Conservation (phyloP, 2,113 vertebrate genomes). For the Lates calcarifer region DNA sequence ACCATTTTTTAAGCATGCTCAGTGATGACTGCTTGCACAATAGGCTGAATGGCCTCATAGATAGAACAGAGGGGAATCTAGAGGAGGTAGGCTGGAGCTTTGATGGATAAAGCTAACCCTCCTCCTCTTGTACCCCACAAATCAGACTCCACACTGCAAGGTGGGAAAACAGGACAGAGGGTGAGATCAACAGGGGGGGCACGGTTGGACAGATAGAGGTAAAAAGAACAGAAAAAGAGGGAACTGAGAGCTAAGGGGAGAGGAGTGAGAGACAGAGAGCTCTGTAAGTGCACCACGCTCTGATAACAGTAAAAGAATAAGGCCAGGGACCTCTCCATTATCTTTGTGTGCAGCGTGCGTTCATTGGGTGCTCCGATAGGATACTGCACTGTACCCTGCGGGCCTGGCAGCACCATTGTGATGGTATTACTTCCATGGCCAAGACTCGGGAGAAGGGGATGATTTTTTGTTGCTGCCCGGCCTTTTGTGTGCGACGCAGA, state of each 20-base stretch:
- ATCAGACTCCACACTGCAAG: slow-evolving; percentile 44
- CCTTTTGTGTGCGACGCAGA: slow-evolving; percentile 58
- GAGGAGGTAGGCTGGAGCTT: slow-evolving; percentile 50
- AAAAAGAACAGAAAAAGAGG: slow-evolving; percentile 59
- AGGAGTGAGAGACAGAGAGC: slow-evolving; percentile 50
- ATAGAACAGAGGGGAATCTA: slow-evolving; percentile 40
- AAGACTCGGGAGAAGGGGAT: slow-evolving; percentile 69
- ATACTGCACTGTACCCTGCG: slow-evolving; percentile 68
- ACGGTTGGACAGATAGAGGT: slow-evolving; percentile 52
- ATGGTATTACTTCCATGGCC: slow-evolving; percentile 82
- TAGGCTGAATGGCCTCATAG: slow-evolving; percentile 59
- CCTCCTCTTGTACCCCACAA: slow-evolving; percentile 26
- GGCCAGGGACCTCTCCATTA: slow-evolving; percentile 79
- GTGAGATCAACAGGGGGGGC: slow-evolving; percentile 49
- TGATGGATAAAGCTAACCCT: slow-evolving; percentile 59
- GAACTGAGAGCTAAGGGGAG: slow-evolving; percentile 43
- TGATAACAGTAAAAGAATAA: slow-evolving; percentile 79
- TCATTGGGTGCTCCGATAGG: slow-evolving; percentile 71
- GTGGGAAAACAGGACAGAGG: slow-evolving; percentile 41
- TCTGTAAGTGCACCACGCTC: slow-evolving; percentile 75
- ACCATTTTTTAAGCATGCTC: slow-evolving; percentile 60
- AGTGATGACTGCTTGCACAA: slow-evolving; percentile 61
- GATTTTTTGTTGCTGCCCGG: slow-evolving; percentile 35
- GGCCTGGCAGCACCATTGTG: slow-evolving; percentile 77
- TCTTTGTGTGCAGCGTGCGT: slow-evolving; percentile 71